Percentiles rank a stretch among this genome's conserved stretches.
phyloP scores from a whole-genome alignment of 2,797 vertebrate species.

The Lepidocolaptes lacrymiger region DNA sequence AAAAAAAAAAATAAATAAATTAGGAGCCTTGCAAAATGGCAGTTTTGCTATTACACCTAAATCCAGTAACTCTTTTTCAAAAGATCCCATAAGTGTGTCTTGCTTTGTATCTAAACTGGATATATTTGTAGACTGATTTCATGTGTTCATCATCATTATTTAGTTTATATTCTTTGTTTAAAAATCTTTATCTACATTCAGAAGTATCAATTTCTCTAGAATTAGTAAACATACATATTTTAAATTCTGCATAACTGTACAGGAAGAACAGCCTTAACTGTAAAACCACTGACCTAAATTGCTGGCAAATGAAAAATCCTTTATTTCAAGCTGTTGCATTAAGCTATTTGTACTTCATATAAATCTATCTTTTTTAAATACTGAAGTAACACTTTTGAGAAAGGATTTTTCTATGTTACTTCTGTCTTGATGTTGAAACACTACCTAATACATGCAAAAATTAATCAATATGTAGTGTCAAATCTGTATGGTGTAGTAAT shows the following conservation, averaged over 20 bases:
- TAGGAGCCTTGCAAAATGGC: neutral
- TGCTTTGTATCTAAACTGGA: neutral
- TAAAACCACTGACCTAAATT: neutral
- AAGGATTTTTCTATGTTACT: neutral
- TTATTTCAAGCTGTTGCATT: neutral
- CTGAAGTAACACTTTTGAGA: neutral
- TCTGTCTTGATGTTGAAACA: neutral
- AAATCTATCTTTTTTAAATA: neutral
- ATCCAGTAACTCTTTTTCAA: neutral
- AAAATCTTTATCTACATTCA: neutral
- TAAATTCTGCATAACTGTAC: neutral
- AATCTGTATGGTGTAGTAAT: neutral
- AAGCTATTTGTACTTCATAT: neutral
- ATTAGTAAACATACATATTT: conserved; percentile 3
- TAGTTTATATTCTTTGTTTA: conserved; percentile 28
- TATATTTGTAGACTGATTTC: neutral
- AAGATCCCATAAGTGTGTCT: neutral
- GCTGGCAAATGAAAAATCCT: neutral
- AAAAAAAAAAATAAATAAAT: neutral
- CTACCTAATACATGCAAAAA: neutral
- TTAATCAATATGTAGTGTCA: neutral
- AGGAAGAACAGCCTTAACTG: neutral
- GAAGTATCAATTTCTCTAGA: conserved; percentile 24
- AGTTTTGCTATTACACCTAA: neutral
- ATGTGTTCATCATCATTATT: neutral